A percentile compares a stretch with the other conserved stretches of the same genome.
These are phyloP conservation scores for Octonoba sinensis DNA, from an alignment of 2,888 invertebrate genomes.

Conservation along the genomic window DNA sequence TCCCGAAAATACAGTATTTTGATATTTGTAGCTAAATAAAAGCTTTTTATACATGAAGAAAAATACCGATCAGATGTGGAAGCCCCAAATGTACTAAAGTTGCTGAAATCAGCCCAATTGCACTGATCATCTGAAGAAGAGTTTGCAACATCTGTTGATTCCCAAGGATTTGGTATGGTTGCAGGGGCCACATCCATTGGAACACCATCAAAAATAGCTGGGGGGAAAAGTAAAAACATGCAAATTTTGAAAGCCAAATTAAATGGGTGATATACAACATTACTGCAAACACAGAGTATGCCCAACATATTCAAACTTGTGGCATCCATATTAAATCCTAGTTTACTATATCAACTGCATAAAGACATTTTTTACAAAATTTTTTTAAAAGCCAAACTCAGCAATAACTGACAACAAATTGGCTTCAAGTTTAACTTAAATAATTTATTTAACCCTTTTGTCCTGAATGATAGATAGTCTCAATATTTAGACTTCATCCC, in stretches of 20 bases:
- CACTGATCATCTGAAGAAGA: constrained; percentile 59
- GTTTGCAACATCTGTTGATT: constrained; percentile 65
- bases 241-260: not conserved
- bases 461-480: too few relatives aligned
- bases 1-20: too few relatives aligned
- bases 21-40: too few relatives aligned
- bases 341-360: too few relatives aligned
- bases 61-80: constrained; percentile 31
- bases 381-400: too few relatives aligned
- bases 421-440: too few relatives aligned
- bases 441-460: too few relatives aligned
- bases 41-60: not conserved
- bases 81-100: constrained; percentile 63
- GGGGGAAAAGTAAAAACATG: not conserved
- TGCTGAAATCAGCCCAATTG: constrained; percentile 69
- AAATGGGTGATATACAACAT: not conserved
- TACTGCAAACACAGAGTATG: not conserved
- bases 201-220: constrained; percentile 69
- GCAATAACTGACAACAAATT: too few relatives aligned
- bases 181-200: constrained; percentile 69
- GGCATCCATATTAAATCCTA: too few relatives aligned
- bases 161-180: constrained; percentile 71
- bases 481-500: too few relatives aligned
- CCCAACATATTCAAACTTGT: too few relatives aligned
- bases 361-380: too few relatives aligned